Conservation (phyloP, 1,140 invertebrate genomes). For the Pseudomyrmex dendroicus region DNA sequence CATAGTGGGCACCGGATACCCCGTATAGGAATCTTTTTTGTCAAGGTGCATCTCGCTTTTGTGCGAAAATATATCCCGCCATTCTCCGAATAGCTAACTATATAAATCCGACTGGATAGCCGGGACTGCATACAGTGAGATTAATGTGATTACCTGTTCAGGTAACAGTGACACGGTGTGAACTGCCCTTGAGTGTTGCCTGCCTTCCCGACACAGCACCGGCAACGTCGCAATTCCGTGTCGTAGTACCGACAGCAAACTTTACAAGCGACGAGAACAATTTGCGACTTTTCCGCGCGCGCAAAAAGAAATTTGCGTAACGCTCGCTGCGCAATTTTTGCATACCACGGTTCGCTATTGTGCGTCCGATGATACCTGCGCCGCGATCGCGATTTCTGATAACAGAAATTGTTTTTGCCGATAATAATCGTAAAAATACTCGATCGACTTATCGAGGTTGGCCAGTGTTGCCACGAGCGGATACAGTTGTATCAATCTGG, state of each 20-base stretch:
- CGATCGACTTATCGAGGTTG: conserved; percentile 2
- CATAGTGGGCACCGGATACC: not conserved
- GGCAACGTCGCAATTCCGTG: conserved; percentile 72
- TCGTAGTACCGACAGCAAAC: conserved; percentile 57
- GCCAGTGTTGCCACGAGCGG: not conserved
- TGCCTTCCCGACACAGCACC: conserved; percentile 34
- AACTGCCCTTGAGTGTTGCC: conserved; percentile 69
- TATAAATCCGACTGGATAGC: conserved; percentile 31
- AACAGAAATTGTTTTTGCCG: conserved; percentile 31
- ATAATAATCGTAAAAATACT: conserved; percentile 28
- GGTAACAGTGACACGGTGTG: conserved; percentile 74
- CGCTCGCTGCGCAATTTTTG: conserved; percentile 45
- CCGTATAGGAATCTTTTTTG: conserved; percentile 1
- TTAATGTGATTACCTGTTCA: conserved; percentile 71
- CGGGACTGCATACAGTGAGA: conserved; percentile 62
- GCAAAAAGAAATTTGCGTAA: conserved; percentile 64
- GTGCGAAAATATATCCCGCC: conserved; percentile 5
- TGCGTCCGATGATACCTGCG: not conserved
- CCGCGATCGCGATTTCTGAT: not conserved
- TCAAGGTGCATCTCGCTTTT: conserved; percentile 16
- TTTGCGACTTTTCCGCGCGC: conserved; percentile 66
- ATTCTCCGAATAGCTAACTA: conserved; percentile 37
- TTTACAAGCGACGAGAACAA: conserved; percentile 33
- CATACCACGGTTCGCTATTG: conserved; percentile 11
- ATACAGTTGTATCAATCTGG: not conserved